These are phyloP conservation scores for Carabus problematicus DNA, from an alignment of 2,888 invertebrate genomes.

Conservation along the genomic window DNA sequence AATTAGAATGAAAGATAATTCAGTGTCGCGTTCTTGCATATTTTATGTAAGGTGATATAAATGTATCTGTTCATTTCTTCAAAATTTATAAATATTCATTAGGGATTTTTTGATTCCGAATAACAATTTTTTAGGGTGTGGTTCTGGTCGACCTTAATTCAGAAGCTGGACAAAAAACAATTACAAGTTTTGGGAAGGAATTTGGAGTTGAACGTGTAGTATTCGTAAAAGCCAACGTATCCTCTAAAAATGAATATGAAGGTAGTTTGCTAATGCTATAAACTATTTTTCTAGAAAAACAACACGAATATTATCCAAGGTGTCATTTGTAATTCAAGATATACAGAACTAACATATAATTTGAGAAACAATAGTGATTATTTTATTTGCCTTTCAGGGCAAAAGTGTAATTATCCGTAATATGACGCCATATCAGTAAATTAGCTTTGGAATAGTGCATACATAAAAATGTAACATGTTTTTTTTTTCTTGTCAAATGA, in stretches of 20 bases:
- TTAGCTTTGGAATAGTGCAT: no score
- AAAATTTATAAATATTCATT: no score
- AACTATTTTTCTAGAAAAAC: neutral
- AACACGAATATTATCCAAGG: neutral
- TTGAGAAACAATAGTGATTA: neutral
- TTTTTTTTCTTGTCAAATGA: no score
- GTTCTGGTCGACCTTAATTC: conserved; percentile 14
- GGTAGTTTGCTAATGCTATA: neutral
- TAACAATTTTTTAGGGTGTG: conserved; percentile 1
- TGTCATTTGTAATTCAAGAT: neutral
- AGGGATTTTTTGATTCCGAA: neutral
- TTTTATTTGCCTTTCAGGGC: no score
- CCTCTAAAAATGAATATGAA: conserved; percentile 10
- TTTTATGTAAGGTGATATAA: neutral
- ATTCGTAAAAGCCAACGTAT: conserved; percentile 3
- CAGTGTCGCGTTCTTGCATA: neutral
- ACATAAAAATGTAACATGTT: no score
- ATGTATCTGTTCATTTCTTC: neutral
- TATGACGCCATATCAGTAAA: no score
- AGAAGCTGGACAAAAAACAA: neutral
- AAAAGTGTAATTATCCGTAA: no score
- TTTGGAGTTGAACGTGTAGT: neutral
- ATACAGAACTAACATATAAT: neutral
- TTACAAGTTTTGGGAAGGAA: neutral
- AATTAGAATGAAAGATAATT: no score